These are phyloP conservation scores for Thaleichthys pacificus DNA, from an alignment of 2,797 vertebrate genomes.

Conservation along the genomic window DNA sequence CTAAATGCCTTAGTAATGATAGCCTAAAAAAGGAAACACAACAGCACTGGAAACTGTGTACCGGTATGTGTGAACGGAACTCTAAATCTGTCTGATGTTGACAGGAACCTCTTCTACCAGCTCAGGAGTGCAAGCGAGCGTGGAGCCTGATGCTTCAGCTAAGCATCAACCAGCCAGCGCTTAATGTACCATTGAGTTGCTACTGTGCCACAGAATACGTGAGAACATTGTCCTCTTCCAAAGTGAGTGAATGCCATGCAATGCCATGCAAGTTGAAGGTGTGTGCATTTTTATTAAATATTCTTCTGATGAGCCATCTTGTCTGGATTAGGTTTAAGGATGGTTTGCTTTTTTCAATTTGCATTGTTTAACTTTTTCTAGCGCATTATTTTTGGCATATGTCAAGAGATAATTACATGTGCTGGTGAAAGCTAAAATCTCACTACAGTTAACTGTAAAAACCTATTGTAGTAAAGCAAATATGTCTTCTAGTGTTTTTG, in stretches of 20 bases:
- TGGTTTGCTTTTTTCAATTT: background rate
- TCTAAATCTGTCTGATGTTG: slow-evolving; percentile 35
- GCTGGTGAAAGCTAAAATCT: background rate
- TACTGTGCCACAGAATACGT: background rate
- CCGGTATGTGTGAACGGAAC: slow-evolving; percentile 23
- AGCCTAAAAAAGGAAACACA: slow-evolving; percentile 43
- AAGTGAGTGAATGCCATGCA: slow-evolving; percentile 17
- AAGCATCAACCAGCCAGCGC: slow-evolving; percentile 27
- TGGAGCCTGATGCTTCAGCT: slow-evolving; percentile 31
- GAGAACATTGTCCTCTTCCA: slow-evolving; percentile 18
- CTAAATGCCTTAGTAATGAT: slow-evolving; percentile 39
- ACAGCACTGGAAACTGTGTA: slow-evolving; percentile 31
- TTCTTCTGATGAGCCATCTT: background rate
- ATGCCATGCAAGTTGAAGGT: background rate
- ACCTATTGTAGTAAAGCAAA: background rate
- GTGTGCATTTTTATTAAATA: background rate
- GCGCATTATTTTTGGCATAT: background rate
- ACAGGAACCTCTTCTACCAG: slow-evolving; percentile 41
- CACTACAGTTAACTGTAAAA: background rate
- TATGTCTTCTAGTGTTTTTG: background rate
- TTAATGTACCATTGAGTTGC: slow-evolving; percentile 10
- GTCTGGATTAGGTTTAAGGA: background rate
- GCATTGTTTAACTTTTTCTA: background rate
- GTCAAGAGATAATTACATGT: background rate
- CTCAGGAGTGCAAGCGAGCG: slow-evolving; percentile 32